Evolutionary conservation across 2,113 vertebrate genomes (phyloP).

Genomic region (Perca schrenkii): DNA sequence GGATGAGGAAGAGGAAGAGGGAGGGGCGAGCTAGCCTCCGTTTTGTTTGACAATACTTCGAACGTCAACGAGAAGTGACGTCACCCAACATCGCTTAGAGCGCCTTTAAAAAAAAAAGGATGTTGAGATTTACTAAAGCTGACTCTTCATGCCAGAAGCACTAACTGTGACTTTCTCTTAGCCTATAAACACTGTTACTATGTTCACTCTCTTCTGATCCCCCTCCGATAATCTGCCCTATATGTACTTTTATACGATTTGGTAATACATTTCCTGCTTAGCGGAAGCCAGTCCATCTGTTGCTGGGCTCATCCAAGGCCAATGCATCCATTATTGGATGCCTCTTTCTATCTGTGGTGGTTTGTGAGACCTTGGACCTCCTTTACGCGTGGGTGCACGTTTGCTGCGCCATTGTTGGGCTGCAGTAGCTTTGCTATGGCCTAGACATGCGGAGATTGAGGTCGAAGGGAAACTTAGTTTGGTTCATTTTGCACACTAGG

Average conservation of each 20-base stretch:
- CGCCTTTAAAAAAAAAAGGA: not conserved
- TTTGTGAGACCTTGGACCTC: conserved; percentile 66
- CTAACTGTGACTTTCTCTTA: conserved; percentile 34
- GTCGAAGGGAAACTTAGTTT: conserved; percentile 64
- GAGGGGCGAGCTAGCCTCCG: too few relatives aligned
- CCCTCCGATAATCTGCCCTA: conserved; percentile 53
- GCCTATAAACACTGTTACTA: conserved; percentile 36
- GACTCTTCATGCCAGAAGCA: not conserved
- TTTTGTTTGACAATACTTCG: too few relatives aligned
- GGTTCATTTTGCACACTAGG: conserved; percentile 31
- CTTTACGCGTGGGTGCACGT: conserved; percentile 60
- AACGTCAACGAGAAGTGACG: too few relatives aligned
- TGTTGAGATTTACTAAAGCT: conserved; percentile 14
- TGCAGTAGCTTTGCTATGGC: conserved; percentile 46
- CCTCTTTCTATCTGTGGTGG: conserved; percentile 35
- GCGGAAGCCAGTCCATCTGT: conserved; percentile 66
- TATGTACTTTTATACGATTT: conserved; percentile 67
- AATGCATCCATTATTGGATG: conserved; percentile 57
- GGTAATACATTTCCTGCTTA: conserved; percentile 64
- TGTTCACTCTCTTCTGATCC: conserved; percentile 33
- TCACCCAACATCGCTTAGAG: too few relatives aligned
- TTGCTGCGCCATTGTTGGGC: conserved; percentile 56
- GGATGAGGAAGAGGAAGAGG: too few relatives aligned
- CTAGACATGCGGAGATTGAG: conserved; percentile 60
- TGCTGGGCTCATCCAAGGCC: conserved; percentile 53